These are phyloP conservation scores for Zeuzera pyrina DNA, from an alignment of 2,888 invertebrate species.

Conservation along the genomic window DNA sequence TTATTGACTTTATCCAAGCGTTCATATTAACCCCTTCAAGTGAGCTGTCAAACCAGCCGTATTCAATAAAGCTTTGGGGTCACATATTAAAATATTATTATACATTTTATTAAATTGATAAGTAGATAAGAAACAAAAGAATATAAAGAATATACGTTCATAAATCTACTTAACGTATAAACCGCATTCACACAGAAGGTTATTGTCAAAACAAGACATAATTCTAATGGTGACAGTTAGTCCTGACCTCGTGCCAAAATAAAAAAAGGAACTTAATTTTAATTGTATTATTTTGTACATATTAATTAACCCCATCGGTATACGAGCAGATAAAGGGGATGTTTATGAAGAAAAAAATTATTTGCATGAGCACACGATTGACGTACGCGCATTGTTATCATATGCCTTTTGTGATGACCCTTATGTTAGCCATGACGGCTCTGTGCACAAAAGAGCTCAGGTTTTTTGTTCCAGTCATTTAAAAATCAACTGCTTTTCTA, in stretches of 20 bases:
- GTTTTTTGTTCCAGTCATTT: constrained; percentile 22
- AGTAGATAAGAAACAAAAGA: constrained; percentile 60
- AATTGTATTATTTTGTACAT: constrained; percentile 67
- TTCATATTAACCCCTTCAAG: constrained; percentile 69
- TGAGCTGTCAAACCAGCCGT: constrained; percentile 60
- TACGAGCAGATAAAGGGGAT: constrained; percentile 65
- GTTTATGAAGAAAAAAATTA: constrained; percentile 67
- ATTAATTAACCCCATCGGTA: constrained; percentile 70
- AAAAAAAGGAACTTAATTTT: constrained; percentile 60
- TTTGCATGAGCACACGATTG: constrained; percentile 73
- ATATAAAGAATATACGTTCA: constrained; percentile 33
- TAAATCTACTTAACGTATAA: constrained; percentile 56
- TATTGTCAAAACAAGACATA: constrained; percentile 65
- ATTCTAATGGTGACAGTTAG: constrained; percentile 65
- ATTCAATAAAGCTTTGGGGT: constrained; percentile 56
- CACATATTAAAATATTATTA: constrained; percentile 49
- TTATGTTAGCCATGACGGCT: constrained; percentile 54
- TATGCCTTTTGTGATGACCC: constrained; percentile 72
- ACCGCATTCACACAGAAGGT: constrained; percentile 46
- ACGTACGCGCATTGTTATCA: constrained; percentile 70
- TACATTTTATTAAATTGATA: constrained; percentile 47
- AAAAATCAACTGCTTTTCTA: constrained; percentile 34
- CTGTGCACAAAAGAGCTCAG: constrained; percentile 31
- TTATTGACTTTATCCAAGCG: constrained; percentile 68
- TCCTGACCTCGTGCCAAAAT: constrained; percentile 61